Percentiles rank a stretch among this genome's conserved stretches.
Evolutionary conservation across 2,888 invertebrate genomes (phyloP).

Genomic region (Sminthurides aquaticus): DNA sequence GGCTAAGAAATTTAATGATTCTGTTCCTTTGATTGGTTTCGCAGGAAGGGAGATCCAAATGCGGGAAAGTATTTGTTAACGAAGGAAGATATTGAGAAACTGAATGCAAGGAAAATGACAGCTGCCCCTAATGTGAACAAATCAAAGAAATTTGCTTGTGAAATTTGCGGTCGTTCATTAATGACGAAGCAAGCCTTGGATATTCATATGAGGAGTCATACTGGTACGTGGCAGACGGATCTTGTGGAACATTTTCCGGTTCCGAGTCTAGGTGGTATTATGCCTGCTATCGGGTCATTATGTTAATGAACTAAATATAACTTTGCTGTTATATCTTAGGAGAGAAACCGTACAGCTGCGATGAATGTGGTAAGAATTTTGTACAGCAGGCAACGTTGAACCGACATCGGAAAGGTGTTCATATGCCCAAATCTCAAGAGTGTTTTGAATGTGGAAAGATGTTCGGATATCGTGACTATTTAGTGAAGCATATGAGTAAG

Average conservation of each 20-base stretch:
- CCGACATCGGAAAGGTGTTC: slow-evolving; percentile 40
- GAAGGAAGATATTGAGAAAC: slow-evolving; percentile 20
- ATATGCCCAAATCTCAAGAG: slow-evolving; percentile 40
- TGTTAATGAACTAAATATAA: too few species aligned
- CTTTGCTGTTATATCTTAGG: too few species aligned
- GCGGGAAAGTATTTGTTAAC: slow-evolving; percentile 21
- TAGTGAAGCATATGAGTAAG: slow-evolving; percentile 19
- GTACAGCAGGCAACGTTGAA: slow-evolving; percentile 39
- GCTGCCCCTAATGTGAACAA: background rate
- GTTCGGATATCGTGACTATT: slow-evolving; percentile 31
- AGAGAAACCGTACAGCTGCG: slow-evolving; percentile 39
- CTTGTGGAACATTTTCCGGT: too few species aligned
- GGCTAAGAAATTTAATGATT: background rate
- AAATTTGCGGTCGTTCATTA: slow-evolving; percentile 39
- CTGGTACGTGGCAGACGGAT: slow-evolving; percentile 34
- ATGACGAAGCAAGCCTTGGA: slow-evolving; percentile 42
- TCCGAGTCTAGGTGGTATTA: too few species aligned
- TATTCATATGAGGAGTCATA: slow-evolving; percentile 41
- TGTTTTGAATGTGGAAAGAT: slow-evolving; percentile 42
- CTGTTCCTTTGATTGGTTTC: background rate
- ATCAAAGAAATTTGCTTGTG: slow-evolving; percentile 40
- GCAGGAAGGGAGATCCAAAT: slow-evolving; percentile 21
- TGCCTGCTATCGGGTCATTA: too few species aligned
- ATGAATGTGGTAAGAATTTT: slow-evolving; percentile 38
- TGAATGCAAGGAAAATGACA: slow-evolving; percentile 18